Evolutionary conservation across 1,140 invertebrate genomes (phyloP).

Genomic region (Whitmania pigra): DNA sequence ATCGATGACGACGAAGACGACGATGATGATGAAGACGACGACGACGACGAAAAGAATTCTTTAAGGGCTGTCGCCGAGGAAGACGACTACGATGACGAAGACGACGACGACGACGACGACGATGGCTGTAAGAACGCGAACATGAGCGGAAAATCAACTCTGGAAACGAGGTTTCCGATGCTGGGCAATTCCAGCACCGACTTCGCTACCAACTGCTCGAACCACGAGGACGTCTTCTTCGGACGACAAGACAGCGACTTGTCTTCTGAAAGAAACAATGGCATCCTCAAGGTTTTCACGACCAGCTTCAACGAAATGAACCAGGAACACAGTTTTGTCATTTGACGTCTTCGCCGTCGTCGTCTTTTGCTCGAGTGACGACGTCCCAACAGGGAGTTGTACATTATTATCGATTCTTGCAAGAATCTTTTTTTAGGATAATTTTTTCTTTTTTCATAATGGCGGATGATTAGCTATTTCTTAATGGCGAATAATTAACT

Average conservation of each 20-base stretch:
- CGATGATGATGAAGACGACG: background rate
- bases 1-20: background rate
- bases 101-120: background rate
- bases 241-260: background rate
- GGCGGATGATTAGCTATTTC: no score
- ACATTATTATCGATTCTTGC: no score
- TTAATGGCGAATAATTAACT: no score
- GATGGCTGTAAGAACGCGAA: background rate
- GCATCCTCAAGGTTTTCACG: background rate
- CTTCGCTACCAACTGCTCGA: background rate
- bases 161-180: background rate
- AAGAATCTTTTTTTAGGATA: no score
- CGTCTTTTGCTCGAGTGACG: no score
- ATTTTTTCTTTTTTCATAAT: no score
- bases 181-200: background rate
- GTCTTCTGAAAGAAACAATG: background rate
- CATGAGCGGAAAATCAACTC: no score
- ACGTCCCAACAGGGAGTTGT: no score
- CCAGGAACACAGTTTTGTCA: background rate
- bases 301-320: conserved; percentile 8
- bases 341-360: background rate
- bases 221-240: background rate
- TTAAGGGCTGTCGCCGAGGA: background rate
- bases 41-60: background rate
- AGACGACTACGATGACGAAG: background rate